A percentile compares a stretch with the other conserved stretches of the same genome.
Conservation (phyloP, 2,888 invertebrate species). For the Achlya flavicornis region DNA sequence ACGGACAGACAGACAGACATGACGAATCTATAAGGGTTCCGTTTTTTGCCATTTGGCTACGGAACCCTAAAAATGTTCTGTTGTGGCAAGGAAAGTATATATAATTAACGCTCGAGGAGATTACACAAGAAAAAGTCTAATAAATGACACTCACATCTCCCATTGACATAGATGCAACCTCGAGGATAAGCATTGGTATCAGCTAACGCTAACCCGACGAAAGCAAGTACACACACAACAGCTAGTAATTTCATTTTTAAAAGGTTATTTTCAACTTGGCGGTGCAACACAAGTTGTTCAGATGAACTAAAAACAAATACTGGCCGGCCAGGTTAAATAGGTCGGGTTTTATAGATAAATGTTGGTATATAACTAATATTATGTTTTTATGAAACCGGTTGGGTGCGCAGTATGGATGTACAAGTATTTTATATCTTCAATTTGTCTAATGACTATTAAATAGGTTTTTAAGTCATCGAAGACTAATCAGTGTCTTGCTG, state of each 20-base stretch:
- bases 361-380: no score
- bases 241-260: slow-evolving; percentile 41
- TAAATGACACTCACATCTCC: slow-evolving; percentile 51
- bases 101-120: no score
- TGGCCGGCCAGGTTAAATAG: slow-evolving; percentile 3
- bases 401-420: background rate
- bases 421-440: background rate
- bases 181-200: slow-evolving; percentile 33
- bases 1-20: no score
- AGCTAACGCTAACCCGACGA: slow-evolving; percentile 36
- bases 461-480: background rate
- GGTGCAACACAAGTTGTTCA: slow-evolving; percentile 18
- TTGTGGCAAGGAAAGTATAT: no score
- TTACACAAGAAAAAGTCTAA: no score
- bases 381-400: background rate
- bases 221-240: slow-evolving; percentile 27
- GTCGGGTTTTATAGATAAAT: slow-evolving; percentile 11
- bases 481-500: no score
- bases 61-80: no score
- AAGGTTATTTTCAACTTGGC: slow-evolving; percentile 18
- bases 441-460: background rate
- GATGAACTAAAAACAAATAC: background rate
- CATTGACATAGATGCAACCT: slow-evolving; percentile 53
- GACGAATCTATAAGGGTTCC: no score
- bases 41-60: no score